A percentile compares a stretch with the other conserved stretches of the same genome.
phyloP scores from a whole-genome alignment of 2,888 invertebrate genomes.

The Dyspetes luteomarginatus region DNA sequence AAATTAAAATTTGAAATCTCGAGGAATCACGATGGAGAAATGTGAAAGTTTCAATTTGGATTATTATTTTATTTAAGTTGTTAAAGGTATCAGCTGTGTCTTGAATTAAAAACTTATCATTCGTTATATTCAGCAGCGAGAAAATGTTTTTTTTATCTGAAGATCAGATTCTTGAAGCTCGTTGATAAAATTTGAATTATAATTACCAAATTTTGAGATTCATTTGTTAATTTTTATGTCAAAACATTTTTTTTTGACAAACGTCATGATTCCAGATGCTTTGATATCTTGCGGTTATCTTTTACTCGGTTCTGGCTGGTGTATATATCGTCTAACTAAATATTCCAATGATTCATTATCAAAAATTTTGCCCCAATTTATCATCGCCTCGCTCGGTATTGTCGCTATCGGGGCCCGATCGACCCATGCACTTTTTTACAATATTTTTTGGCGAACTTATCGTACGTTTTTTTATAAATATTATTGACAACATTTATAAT shows the following conservation, averaged over 20 bases:
- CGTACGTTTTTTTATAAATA: conserved; percentile 56
- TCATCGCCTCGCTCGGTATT: conserved; percentile 71
- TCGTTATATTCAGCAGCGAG: too few relatives aligned
- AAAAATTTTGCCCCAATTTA: conserved; percentile 64
- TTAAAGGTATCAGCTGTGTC: too few relatives aligned
- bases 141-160: too few relatives aligned
- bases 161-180: too few relatives aligned
- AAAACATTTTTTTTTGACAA: conserved; percentile 14
- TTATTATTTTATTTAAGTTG: too few relatives aligned
- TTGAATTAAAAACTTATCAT: too few relatives aligned
- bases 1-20: too few relatives aligned
- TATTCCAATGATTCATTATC: conserved; percentile 63
- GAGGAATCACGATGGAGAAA: too few relatives aligned
- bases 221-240: too few relatives aligned
- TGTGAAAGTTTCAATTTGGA: too few relatives aligned
- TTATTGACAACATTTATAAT: conserved; percentile 65
- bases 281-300: conserved; percentile 72
- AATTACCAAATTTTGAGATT: neutral
- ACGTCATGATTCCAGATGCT: conserved; percentile 73
- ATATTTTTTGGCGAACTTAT: conserved; percentile 64
- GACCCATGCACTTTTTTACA: conserved; percentile 69
- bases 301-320: conserved; percentile 71
- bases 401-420: conserved; percentile 70
- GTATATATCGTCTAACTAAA: conserved; percentile 68
- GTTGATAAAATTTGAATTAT: neutral